These are phyloP conservation scores for Euphydryas editha DNA, from an alignment of 2,888 invertebrate genomes.

Conservation along the genomic window DNA sequence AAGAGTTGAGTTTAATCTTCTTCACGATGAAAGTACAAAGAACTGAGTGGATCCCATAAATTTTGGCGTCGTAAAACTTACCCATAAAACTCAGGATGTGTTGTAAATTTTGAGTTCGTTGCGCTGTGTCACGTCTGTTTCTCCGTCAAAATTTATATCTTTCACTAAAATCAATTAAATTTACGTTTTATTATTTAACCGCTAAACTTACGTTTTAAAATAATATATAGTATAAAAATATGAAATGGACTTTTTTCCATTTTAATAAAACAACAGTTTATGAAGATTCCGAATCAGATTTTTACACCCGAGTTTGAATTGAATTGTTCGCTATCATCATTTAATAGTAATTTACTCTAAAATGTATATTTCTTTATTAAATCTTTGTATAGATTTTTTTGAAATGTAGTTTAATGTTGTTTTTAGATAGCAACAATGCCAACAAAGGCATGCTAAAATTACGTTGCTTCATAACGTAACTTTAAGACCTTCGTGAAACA, in stretches of 20 bases:
- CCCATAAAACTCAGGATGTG: slow-evolving; percentile 57
- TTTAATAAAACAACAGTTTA: slow-evolving; percentile 1
- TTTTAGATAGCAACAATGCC: slow-evolving; percentile 16
- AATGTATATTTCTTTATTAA: neutral
- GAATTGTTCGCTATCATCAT: neutral
- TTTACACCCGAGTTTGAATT: neutral
- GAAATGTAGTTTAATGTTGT: neutral
- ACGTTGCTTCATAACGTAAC: slow-evolving; percentile 48
- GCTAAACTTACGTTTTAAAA: neutral
- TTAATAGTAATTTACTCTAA: neutral
- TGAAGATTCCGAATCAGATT: neutral
- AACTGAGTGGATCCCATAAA: slow-evolving; percentile 32
- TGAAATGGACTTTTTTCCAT: neutral
- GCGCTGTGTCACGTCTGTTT: slow-evolving; percentile 15
- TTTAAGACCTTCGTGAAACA: slow-evolving; percentile 49
- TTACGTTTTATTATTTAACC: neutral
- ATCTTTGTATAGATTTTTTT: neutral
- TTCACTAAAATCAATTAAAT: neutral
- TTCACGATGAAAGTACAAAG: slow-evolving; percentile 16
- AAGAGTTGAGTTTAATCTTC: slow-evolving; percentile 7
- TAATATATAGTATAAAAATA: neutral
- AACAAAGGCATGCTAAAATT: slow-evolving; percentile 55
- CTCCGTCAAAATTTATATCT: slow-evolving; percentile 9
- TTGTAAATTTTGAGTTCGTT: slow-evolving; percentile 51
- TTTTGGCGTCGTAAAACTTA: slow-evolving; percentile 55